Percentiles rank a stretch among this genome's conserved stretches.
phyloP scores from a whole-genome alignment of 2,888 invertebrate species.

The Lacanobia wlatinum region DNA sequence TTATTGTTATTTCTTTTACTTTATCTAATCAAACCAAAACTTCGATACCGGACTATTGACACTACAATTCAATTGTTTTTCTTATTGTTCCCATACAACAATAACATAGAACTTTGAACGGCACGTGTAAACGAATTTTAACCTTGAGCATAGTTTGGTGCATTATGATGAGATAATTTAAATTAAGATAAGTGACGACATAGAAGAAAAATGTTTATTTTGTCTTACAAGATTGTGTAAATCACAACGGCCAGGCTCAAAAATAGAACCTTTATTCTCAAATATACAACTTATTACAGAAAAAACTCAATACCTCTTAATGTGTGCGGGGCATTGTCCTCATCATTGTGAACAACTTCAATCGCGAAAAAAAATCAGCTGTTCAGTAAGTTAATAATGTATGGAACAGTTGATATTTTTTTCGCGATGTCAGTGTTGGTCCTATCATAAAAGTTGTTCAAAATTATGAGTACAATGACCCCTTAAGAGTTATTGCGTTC shows the following conservation, averaged over 20 bases:
- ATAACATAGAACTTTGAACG: background rate
- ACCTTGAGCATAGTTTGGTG: constrained; percentile 30
- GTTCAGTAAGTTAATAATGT: too few relatives aligned
- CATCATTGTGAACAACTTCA: too few relatives aligned
- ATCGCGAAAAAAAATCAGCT: too few relatives aligned
- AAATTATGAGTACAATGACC: too few relatives aligned
- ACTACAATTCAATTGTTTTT: constrained; percentile 9
- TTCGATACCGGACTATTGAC: constrained; percentile 15
- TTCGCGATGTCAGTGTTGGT: too few relatives aligned
- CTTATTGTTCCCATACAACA: background rate
- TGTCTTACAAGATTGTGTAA: background rate
- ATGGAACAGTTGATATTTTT: too few relatives aligned
- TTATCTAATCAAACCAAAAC: constrained; percentile 38
- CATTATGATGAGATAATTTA: constrained; percentile 20
- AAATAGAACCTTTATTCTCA: background rate
- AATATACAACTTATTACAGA: too few relatives aligned
- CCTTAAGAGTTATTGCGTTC: too few relatives aligned
- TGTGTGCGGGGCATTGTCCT: too few relatives aligned
- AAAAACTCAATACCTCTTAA: too few relatives aligned
- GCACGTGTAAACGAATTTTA: background rate
- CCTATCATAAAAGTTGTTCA: too few relatives aligned
- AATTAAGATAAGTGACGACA: constrained; percentile 35
- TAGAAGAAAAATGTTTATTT: constrained; percentile 19
- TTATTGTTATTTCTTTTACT: constrained; percentile 23
- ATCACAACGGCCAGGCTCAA: background rate